Base-by-base conservation (phyloP, 2,888 invertebrate genomes). In the Euproctis similis region DNA sequence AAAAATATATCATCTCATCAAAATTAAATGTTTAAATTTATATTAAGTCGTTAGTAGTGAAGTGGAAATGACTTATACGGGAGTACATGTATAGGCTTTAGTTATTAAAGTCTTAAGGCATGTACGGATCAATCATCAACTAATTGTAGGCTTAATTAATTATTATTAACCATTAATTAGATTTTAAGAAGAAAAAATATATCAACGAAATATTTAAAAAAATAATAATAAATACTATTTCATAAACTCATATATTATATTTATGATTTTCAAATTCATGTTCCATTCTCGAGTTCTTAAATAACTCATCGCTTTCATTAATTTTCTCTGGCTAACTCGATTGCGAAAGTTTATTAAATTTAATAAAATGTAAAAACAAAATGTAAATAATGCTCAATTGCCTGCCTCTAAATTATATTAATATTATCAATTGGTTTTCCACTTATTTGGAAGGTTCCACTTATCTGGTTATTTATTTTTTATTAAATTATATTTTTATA, bases 11-110 rank as follows among this genome's bases (percentile, higher is more conserved):
- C 41, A 49, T 44, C 34, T 46, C 48, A 52, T 50, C 33, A 34
- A 41, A 34, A 19, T 34, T n/a, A 34, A 36, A 38, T 4, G 14
- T 14, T 21, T 7, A 21, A 10, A 21, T 19, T 8, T 19, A 19
- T 19, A 19, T 21, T 10, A 14, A 8, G 21, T 21, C 10, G 30
- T 36, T 33, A 31, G 36, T 41, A 34, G 41, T 30, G 46, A 54
- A 49, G 44, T 50, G 50, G 45, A 46, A 41, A 48, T 54, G 55
- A 53, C 55, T 61, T 59, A 52, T 44, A 45, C 42, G 57, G 56
- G 17, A 62, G 84, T 82, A 84, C 80, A 80, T 80, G 84, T 81
- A 65, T 69, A 66, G 84, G 59, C 84, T 84, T 84, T 84, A 78
- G 66, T 59, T 59, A 58, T 64, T 80, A 84, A 84, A 84, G 84